These are phyloP conservation scores for Anguilla marmorata DNA, from an alignment of 2,797 vertebrate genomes.

Conservation along the genomic window DNA sequence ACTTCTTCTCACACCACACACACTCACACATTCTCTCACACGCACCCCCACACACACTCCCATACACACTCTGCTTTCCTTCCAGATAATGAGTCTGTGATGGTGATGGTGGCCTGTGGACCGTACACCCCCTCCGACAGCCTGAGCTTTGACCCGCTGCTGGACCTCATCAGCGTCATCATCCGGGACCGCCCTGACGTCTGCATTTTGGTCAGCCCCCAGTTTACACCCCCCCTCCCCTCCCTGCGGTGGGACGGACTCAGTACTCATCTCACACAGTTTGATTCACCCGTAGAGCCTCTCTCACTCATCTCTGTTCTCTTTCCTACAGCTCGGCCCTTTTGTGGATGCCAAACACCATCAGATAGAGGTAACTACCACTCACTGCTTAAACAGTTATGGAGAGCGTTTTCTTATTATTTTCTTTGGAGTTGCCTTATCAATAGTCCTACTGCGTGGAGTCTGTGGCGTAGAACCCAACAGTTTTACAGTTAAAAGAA, in stretches of 20 bases:
- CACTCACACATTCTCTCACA: neutral
- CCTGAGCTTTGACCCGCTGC: slow-evolving; percentile 83
- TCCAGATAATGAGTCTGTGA: slow-evolving; percentile 63
- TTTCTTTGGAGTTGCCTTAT: neutral
- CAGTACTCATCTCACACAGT: neutral
- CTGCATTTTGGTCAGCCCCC: slow-evolving; percentile 80
- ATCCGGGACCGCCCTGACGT: slow-evolving; percentile 80
- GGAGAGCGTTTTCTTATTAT: neutral
- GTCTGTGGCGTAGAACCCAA: neutral
- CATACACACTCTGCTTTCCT: neutral
- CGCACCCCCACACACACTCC: neutral
- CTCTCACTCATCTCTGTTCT: neutral
- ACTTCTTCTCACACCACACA: neutral
- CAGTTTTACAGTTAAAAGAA: neutral
- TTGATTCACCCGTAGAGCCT: neutral
- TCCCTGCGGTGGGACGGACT: neutral
- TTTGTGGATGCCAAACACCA: slow-evolving; percentile 93
- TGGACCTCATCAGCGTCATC: slow-evolving; percentile 82
- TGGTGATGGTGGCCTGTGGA: slow-evolving; percentile 85
- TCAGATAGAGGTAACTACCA: slow-evolving; percentile 82
- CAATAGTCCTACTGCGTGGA: neutral
- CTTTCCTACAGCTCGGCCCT: slow-evolving; percentile 78
- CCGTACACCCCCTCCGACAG: slow-evolving; percentile 88
- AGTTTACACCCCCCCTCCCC: neutral
- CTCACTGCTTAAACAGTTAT: neutral